A percentile compares a stretch with the other conserved stretches of the same genome.
Conservation (phyloP, 2,113 vertebrate genomes). For the Strix uralensis region DNA sequence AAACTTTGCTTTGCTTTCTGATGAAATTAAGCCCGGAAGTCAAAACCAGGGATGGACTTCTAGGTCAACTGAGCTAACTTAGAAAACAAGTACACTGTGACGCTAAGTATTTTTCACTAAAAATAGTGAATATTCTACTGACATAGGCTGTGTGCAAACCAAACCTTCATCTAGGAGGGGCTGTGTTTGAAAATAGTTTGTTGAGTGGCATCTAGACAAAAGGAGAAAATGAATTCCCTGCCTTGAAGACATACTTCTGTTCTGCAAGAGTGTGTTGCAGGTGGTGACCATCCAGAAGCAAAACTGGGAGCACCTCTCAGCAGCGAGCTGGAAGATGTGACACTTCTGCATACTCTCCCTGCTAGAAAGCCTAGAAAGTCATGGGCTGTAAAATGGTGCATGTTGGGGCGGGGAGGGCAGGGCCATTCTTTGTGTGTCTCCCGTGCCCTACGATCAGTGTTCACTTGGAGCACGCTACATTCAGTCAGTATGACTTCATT, state of each 20-base stretch:
- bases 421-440: conserved; percentile 7
- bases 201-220: background rate
- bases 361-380: conserved; percentile 8
- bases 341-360: background rate
- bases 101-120: background rate
- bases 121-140: background rate
- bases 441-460: background rate
- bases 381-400: background rate
- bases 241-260: background rate
- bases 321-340: background rate
- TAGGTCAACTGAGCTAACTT: background rate
- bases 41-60: background rate
- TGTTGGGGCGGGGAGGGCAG: background rate
- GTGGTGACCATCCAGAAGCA: background rate
- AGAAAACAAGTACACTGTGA: background rate
- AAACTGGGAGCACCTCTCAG: conserved; percentile 24
- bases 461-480: background rate
- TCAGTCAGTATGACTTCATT: conserved; percentile 64
- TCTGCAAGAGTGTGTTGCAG: background rate
- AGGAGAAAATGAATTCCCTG: background rate
- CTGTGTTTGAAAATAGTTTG: background rate
- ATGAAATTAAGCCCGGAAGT: background rate
- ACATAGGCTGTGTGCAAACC: background rate
- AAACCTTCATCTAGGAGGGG: background rate
- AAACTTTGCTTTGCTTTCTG: background rate